A percentile compares a stretch with the other conserved stretches of the same genome.
Evolutionary conservation across 2,888 invertebrate species (phyloP).

Genomic region (Drosophila cyrtoloma): DNA sequence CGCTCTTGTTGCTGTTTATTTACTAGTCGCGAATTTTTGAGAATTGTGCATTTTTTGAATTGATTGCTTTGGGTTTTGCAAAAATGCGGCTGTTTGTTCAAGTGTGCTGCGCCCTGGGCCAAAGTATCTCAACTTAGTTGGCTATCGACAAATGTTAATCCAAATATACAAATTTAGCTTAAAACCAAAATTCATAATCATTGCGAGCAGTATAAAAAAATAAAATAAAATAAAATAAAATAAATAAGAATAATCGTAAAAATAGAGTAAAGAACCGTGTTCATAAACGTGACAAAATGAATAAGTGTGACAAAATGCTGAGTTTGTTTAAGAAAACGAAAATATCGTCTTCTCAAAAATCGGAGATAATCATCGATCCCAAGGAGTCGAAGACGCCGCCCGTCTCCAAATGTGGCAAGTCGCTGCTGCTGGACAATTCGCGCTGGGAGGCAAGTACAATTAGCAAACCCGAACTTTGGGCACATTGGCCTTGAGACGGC

Average conservation of each 20-base stretch:
- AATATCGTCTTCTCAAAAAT: conserved; percentile 69
- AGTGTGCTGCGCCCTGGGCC: conserved; percentile 44
- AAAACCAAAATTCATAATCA: conserved; percentile 5
- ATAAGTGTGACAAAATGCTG: conserved; percentile 64
- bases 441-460: conserved; percentile 85
- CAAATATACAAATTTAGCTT: conserved; percentile 2
- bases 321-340: conserved; percentile 81
- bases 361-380: conserved; percentile 83
- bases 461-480: conserved; percentile 13
- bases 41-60: conserved; percentile 1
- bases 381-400: conserved; percentile 74
- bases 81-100: conserved; percentile 36
- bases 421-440: conserved; percentile 82
- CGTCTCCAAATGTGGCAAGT: conserved; percentile 82
- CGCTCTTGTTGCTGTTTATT: conserved; percentile 54
- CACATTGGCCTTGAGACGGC: conserved; percentile 16
- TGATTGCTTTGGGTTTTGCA: conserved; percentile 5
- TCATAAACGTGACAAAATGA: conserved; percentile 6
- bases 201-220: not conserved
- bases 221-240: conserved; percentile 9
- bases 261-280: not conserved
- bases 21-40: conserved; percentile 8
- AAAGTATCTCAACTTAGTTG: conserved; percentile 35
- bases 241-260: conserved; percentile 7
- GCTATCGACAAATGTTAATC: conserved; percentile 5